Evolutionary conservation across 2,113 vertebrate genomes (phyloP), one percentile per base, ranked within the genome.

Genomic region (Salvelinus namaycush): DNA sequence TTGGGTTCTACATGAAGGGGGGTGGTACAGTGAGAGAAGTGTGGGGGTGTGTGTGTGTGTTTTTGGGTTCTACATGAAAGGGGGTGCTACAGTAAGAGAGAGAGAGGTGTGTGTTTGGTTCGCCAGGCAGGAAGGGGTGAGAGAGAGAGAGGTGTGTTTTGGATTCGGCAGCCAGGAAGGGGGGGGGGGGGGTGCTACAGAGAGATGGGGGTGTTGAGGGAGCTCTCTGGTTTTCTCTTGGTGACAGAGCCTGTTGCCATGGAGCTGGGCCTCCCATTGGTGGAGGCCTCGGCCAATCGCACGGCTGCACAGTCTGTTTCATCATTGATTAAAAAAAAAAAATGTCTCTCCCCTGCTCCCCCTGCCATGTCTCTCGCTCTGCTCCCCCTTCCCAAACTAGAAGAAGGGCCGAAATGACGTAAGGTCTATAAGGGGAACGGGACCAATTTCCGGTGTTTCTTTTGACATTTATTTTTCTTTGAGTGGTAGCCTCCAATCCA

Each of bases 231-330:
- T 44, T 44, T 44, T 44, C 39, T 91, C 94, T 90, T 97, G 91
- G 96, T 91, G 88, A 96, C 93, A 96, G 90, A 94, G 93, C 90
- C 82, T 88, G 96, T 99, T 98, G 94, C 96, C 91, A 97, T 95
- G 96, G 96, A 95, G 90, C 93, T 89, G 87, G 48, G 84, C 71
- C 88, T 90, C 90, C 86, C 79, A 97, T 97, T 97, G 96, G 97
- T 68, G 86, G 89, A 92, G 84, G 76, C 67, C 57, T 76, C 68
- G 86, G 84, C 97, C 97, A 98, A 94, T 98, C 81, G 88, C 84
- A 87, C 86, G 87, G 79, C 89, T 48, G 91, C 83, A 88, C 77
- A 83, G 87, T 89, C 91, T 89, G 88, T 93, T 94, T 93, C 93
- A 93, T 93, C 92, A 94, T 94, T 94, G 93, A 94, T 92, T 7